Conservation (phyloP, 2,113 vertebrate genomes). For the Mugil cephalus region DNA sequence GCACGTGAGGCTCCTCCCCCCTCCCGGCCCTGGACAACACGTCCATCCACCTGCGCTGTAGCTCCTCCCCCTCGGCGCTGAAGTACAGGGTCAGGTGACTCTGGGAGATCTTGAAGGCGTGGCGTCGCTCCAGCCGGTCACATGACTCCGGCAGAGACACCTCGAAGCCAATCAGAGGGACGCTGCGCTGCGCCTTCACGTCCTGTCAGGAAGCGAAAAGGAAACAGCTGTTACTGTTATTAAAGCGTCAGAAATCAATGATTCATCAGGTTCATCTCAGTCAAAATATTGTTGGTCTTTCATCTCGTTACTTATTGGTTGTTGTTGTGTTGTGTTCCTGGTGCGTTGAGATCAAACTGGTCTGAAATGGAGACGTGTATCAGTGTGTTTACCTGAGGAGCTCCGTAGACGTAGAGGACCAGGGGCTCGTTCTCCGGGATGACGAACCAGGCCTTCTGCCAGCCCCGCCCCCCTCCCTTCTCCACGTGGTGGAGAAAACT, state of each 20-base stretch:
- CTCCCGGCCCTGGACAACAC: constrained; percentile 87
- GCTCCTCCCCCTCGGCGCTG: constrained; percentile 90
- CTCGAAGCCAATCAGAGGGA: constrained; percentile 92
- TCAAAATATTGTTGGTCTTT: no score
- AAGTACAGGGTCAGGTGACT: constrained; percentile 93
- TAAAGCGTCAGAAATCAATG: no score
- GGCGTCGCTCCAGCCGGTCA: constrained; percentile 89
- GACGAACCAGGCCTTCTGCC: constrained; percentile 94
- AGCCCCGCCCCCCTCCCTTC: constrained; percentile 88
- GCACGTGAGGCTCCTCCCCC: constrained; percentile 85
- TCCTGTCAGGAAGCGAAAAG: constrained; percentile 79
- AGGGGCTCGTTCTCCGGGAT: constrained; percentile 92
- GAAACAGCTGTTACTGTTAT: no score
- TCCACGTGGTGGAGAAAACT: constrained; percentile 94
- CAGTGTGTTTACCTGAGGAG: constrained; percentile 85
- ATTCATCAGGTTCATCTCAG: no score
- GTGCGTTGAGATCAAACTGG: no score
- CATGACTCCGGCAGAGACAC: constrained; percentile 88
- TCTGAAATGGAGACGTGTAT: no score
- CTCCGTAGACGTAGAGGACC: constrained; percentile 93
- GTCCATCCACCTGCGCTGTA: constrained; percentile 91
- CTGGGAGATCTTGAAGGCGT: constrained; percentile 92
- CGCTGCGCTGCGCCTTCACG: constrained; percentile 92
- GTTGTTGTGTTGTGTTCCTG: no score
- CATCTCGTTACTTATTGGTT: no score